Evolutionary conservation across 2,888 invertebrate genomes (phyloP).

Genomic region (Scrobipalpa costella): DNA sequence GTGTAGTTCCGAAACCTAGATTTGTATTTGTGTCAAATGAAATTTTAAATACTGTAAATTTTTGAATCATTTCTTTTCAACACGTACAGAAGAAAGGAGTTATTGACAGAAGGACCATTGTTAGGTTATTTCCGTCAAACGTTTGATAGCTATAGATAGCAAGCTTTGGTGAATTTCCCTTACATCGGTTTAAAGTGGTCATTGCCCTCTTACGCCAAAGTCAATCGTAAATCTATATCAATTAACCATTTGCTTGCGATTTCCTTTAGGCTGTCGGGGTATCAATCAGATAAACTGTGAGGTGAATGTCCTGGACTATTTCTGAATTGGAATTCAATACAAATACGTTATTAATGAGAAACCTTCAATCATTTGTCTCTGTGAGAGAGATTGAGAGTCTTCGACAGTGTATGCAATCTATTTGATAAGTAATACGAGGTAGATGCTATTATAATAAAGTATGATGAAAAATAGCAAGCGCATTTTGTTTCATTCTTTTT

Average conservation of each 20-base stretch:
- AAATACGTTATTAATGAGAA: background rate
- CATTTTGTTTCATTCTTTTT: too few species aligned
- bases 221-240: background rate
- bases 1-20: background rate
- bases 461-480: too few species aligned
- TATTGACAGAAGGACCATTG: too few species aligned
- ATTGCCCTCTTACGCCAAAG: background rate
- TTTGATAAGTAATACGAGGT: background rate
- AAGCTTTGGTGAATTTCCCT: too few species aligned
- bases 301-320: background rate
- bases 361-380: background rate
- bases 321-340: background rate
- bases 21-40: background rate
- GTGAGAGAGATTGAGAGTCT: background rate
- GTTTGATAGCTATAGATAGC: too few species aligned
- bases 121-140: too few species aligned
- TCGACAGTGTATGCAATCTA: background rate
- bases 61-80: too few species aligned
- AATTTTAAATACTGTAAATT: too few species aligned
- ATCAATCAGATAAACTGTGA: background rate
- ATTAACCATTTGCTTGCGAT: background rate
- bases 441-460: too few species aligned
- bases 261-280: background rate
- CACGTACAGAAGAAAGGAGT: too few species aligned
- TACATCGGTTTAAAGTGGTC: background rate